Evolutionary conservation across 2,888 invertebrate species (phyloP), one percentile per base, ranked within the genome.

Genomic region (Pterostichus madidus): DNA sequence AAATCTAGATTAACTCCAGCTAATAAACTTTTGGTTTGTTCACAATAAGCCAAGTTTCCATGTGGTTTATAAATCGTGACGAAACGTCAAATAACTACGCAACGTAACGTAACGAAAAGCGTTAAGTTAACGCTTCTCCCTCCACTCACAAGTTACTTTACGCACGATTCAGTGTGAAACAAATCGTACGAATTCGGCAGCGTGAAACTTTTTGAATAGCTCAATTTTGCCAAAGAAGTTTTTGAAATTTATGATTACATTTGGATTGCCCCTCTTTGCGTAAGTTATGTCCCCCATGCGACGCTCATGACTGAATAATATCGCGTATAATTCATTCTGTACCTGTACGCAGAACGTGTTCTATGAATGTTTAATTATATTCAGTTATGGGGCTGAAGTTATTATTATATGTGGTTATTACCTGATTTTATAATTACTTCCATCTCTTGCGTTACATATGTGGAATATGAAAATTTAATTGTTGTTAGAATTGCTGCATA

Each of bases 221-320:
- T 71, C 68, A 71, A 71, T 71, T 71, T 71, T 71, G 68, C 44
- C 11, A 39, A 44, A 71, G 68, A 71, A 71, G 15, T 71, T 71
- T 71, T 44, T 71, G 68, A 71, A 44, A 71, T 71, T 71, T 71
- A 71, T 71, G 68, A 71, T 71, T 71, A 71, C 68, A 44, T 71
- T 71, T 71, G 68, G 68, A 71, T 71, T 39, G 68, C 15, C 15
- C 17, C 68, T 17, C 17, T 44, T 15, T 11, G 44, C 68, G 44
- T 64, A 32, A 64, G 13, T n/a, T 15, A 64, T 39, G 15, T 17
- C 11, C 44, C 68, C 39, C 24, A 39, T 44, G 68, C 68, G 68
- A 44, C 68, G 68, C 46, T 44, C 68, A 39, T 71, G 68, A 7
- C 39, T 39, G 68, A 71, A 71, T 71, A 71, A 71, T 71, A 71